Conservation (phyloP, 2,888 invertebrate genomes). For the Ophion slaviceki region DNA sequence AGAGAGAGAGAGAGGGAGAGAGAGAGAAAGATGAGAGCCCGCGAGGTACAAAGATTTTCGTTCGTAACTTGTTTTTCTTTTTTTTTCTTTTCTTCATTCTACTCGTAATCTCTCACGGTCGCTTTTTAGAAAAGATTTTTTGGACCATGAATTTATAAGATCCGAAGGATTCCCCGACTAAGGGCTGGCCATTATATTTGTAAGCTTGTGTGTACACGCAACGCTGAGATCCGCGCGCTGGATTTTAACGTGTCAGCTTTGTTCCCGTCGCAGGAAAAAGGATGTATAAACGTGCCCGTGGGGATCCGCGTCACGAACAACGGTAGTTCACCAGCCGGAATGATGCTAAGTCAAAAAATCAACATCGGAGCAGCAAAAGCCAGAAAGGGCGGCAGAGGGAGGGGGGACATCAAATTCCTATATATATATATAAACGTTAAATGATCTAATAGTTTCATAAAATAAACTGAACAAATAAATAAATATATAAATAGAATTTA, state of each 20-base stretch:
- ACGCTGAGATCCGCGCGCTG: background rate
- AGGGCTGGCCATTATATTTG: too few relatives aligned
- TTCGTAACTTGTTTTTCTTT: background rate
- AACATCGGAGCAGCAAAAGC: slow-evolving; percentile 70
- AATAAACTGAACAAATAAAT: too few relatives aligned
- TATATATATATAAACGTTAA: too few relatives aligned
- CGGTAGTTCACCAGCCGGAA: slow-evolving; percentile 71
- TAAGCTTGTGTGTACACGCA: background rate
- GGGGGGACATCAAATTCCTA: too few relatives aligned
- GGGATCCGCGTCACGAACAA: slow-evolving; percentile 47
- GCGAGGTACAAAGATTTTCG: slow-evolving; percentile 10
- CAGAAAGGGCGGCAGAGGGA: background rate
- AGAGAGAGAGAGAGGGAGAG: too few relatives aligned
- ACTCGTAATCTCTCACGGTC: slow-evolving; percentile 28
- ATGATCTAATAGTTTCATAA: too few relatives aligned
- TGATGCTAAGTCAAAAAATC: slow-evolving; percentile 79
- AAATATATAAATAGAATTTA: too few relatives aligned
- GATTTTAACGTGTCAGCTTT: slow-evolving; percentile 53
- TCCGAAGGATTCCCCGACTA: slow-evolving; percentile 19
- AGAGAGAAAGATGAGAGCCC: too few relatives aligned
- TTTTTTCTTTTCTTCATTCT: slow-evolving; percentile 22
- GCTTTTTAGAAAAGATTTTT: slow-evolving; percentile 54
- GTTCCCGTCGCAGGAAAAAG: slow-evolving; percentile 5
- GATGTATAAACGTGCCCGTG: slow-evolving; percentile 36
- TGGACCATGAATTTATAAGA: slow-evolving; percentile 57